Conservation (phyloP, 1,140 invertebrate species). For the Holcopasites calliopsidis region DNA sequence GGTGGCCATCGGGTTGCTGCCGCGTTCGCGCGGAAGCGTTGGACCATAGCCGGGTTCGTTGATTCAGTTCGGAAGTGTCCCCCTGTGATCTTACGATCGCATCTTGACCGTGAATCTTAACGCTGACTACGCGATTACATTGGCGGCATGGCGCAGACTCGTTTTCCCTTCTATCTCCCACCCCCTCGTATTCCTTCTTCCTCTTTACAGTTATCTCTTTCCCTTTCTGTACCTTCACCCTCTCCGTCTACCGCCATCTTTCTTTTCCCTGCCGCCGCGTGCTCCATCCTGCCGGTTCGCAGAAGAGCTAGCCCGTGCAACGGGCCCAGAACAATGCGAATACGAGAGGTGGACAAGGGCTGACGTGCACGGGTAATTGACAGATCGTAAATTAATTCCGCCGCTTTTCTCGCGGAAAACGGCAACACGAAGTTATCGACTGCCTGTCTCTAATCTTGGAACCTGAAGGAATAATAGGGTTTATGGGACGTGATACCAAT, state of each 20-base stretch:
- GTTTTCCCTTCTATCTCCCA: constrained; percentile 70
- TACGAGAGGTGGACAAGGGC: constrained; percentile 57
- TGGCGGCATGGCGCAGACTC: constrained; percentile 72
- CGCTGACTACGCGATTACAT: constrained; percentile 68
- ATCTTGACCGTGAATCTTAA: constrained; percentile 69
- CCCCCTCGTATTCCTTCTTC: constrained; percentile 53
- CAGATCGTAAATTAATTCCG: constrained; percentile 51
- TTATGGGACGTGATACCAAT: no score
- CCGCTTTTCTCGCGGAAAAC: constrained; percentile 34
- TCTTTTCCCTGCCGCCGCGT: constrained; percentile 32
- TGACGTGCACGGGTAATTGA: constrained; percentile 59
- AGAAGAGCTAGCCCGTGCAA: constrained; percentile 58
- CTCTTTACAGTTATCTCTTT: constrained; percentile 26
- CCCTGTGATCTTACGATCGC: constrained; percentile 54
- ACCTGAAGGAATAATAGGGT: no score
- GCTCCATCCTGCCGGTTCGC: constrained; percentile 66
- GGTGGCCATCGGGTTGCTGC: constrained; percentile 20
- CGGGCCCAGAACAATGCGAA: constrained; percentile 72
- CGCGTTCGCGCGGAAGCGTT: constrained; percentile 13
- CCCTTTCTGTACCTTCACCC: constrained; percentile 26
- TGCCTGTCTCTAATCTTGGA: no score
- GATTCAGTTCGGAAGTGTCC: constrained; percentile 59
- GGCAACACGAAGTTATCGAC: no score
- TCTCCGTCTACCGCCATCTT: constrained; percentile 25
- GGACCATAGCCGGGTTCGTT: constrained; percentile 30